Evolutionary conservation across 2,888 invertebrate genomes (phyloP).

Genomic region (Ametastegia equiseti): DNA sequence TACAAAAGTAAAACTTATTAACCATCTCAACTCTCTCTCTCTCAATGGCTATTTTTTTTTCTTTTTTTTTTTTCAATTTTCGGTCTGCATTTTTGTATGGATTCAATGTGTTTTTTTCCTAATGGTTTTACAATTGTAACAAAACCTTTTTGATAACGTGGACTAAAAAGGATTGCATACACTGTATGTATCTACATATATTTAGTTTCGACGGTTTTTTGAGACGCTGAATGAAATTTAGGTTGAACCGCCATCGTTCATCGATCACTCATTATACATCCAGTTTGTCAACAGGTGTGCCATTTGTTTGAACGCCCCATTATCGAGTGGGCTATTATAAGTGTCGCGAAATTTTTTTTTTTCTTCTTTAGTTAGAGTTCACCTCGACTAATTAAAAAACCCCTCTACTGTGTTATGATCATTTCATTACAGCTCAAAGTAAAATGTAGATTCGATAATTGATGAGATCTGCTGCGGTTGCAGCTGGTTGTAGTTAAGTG

Average conservation of each 20-base stretch:
- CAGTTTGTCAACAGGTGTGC: constrained; percentile 24
- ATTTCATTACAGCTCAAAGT: not conserved
- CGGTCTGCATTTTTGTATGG: too few relatives aligned
- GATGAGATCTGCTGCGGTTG: not conserved
- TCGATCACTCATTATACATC: not conserved
- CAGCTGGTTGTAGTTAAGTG: not conserved
- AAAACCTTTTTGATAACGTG: too few relatives aligned
- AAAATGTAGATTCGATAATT: not conserved
- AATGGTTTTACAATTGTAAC: too few relatives aligned
- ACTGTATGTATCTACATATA: too few relatives aligned
- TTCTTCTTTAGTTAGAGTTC: not conserved
- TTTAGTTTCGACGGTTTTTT: not conserved
- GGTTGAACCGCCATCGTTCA: not conserved
- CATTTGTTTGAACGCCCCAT: constrained; percentile 9
- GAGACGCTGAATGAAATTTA: not conserved
- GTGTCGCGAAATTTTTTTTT: not conserved
- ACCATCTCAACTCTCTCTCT: too few relatives aligned
- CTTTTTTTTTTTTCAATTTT: too few relatives aligned
- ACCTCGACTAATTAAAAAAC: not conserved
- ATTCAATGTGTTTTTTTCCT: too few relatives aligned
- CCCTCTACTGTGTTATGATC: not conserved
- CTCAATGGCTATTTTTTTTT: too few relatives aligned
- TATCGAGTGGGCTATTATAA: not conserved
- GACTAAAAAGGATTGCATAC: too few relatives aligned
- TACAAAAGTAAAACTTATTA: too few relatives aligned